Evolutionary conservation across 2,113 vertebrate genomes (phyloP).

Genomic region (Cavia aperea): DNA sequence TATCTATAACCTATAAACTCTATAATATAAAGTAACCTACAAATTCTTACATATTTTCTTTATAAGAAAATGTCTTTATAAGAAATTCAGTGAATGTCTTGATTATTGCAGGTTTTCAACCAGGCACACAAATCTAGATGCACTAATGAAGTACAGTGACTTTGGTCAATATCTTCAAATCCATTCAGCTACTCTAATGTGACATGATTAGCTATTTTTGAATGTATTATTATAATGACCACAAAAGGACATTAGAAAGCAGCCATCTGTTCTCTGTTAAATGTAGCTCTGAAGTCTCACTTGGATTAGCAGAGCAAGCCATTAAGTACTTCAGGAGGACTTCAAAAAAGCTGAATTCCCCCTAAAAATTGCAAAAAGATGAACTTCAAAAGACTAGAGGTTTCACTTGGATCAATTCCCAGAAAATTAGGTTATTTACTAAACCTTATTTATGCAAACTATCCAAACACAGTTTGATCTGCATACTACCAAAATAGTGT

Average conservation of each 20-base stretch:
- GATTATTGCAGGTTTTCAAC: neutral
- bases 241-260: constrained; percentile 28
- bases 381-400: constrained; percentile 54
- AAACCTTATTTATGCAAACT: constrained; percentile 56
- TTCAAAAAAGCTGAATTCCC: constrained; percentile 42
- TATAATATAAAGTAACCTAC: neutral
- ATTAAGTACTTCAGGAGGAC: constrained; percentile 49
- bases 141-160: neutral
- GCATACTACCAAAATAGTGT: constrained; percentile 13
- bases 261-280: constrained; percentile 49
- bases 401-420: constrained; percentile 61
- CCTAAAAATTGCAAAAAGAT: constrained; percentile 41
- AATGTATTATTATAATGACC: constrained; percentile 43
- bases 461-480: constrained; percentile 53
- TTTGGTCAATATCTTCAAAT: neutral
- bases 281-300: constrained; percentile 26
- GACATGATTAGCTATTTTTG: constrained; percentile 33
- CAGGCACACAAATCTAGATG: neutral
- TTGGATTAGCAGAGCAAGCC: constrained; percentile 50
- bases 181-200: neutral
- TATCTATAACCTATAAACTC: neutral
- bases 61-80: neutral
- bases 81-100: neutral
- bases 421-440: constrained; percentile 64
- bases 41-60: neutral